Conservation (phyloP, 2,888 invertebrate genomes). For the Plagodis pulveraria region DNA sequence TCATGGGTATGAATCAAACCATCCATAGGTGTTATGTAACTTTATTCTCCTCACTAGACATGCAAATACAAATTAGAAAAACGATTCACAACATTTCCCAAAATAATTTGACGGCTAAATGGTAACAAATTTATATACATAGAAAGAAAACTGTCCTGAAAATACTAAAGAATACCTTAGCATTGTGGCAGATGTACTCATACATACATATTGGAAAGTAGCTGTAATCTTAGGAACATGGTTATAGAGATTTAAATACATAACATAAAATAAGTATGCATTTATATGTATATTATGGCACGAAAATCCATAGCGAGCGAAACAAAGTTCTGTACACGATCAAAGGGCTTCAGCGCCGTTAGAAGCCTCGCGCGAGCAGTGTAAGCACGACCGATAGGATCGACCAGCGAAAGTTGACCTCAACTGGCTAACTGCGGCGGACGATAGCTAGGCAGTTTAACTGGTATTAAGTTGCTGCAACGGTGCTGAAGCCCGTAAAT, state of each 20-base stretch:
- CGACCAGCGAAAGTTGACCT: too few species aligned
- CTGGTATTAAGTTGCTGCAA: too few species aligned
- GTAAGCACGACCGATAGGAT: too few species aligned
- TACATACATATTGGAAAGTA: slow-evolving; percentile 37
- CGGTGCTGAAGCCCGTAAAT: too few species aligned
- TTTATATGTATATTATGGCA: too few species aligned
- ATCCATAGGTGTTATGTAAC: slow-evolving; percentile 61
- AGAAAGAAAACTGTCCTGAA: slow-evolving; percentile 1
- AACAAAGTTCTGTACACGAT: too few species aligned
- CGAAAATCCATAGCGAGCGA: too few species aligned
- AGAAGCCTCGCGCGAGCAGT: too few species aligned
- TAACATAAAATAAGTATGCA: too few species aligned
- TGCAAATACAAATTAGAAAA: slow-evolving; percentile 75
- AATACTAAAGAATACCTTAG: neutral
- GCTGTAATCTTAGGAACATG: slow-evolving; percentile 59
- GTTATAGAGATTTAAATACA: slow-evolving; percentile 48
- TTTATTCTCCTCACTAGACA: slow-evolving; percentile 82
- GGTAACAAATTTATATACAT: slow-evolving; percentile 73
- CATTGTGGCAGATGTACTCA: slow-evolving; percentile 22
- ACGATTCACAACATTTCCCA: slow-evolving; percentile 56
- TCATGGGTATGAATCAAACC: neutral
- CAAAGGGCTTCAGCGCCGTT: too few species aligned
- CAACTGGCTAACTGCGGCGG: too few species aligned
- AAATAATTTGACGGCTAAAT: slow-evolving; percentile 61
- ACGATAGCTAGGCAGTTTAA: too few species aligned